Conservation (phyloP, 2,113 vertebrate species). For the Myocastor coypus region DNA sequence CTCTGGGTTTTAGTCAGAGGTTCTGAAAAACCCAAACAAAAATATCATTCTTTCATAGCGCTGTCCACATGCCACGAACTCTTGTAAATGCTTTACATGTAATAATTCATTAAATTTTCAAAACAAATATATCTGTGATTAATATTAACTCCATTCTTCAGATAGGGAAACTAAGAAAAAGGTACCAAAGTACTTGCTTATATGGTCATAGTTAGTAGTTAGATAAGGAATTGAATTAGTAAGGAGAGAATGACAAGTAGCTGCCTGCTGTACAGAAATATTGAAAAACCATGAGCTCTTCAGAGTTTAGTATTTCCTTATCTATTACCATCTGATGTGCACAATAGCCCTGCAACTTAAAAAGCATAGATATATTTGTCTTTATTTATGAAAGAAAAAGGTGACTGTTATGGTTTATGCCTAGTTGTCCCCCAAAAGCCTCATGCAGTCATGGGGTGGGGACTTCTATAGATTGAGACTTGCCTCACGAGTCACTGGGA, state of each 20-base stretch:
- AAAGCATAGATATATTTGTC: neutral
- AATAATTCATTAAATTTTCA: constrained; percentile 1
- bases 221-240: neutral
- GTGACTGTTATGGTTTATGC: no score
- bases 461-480: no score
- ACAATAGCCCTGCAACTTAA: neutral
- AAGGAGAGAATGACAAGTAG: neutral
- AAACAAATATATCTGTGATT: neutral
- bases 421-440: no score
- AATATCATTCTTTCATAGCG: neutral
- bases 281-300: neutral
- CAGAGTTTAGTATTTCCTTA: constrained; percentile 3
- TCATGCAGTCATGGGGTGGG: no score
- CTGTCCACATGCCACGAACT: neutral
- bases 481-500: no score
- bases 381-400: constrained; percentile 35
- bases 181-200: neutral
- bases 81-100: neutral
- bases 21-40: neutral
- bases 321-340: neutral
- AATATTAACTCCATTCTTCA: neutral
- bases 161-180: neutral
- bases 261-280: neutral
- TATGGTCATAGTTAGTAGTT: neutral
- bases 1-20: neutral